phyloP scores from a whole-genome alignment of 2,113 vertebrate genomes.

The Vimba vimba region DNA sequence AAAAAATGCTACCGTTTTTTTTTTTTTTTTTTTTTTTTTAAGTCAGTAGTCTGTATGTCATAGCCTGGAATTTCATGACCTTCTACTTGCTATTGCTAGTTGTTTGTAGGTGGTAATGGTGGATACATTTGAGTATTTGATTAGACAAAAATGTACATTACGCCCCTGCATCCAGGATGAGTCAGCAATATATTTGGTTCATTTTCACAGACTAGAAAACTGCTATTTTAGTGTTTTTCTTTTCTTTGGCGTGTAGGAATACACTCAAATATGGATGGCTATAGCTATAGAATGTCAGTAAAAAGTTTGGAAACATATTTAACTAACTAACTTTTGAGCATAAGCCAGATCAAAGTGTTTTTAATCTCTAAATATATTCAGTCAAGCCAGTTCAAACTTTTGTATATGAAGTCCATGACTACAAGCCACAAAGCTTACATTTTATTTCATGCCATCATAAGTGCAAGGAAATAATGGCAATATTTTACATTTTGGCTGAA shows the following conservation, averaged over 20 bases:
- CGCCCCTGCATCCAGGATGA: neutral
- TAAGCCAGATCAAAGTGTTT: no score
- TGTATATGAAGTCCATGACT: neutral
- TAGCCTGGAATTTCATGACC: neutral
- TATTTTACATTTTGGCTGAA: neutral
- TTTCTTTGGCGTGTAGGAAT: neutral
- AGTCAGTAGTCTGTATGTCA: neutral
- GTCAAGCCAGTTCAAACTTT: no score
- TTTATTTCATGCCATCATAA: neutral
- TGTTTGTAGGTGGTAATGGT: neutral
- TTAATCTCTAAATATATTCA: no score
- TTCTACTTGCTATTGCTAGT: slow-evolving; percentile 1
- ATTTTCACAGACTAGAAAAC: neutral
- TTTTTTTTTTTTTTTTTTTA: no score
- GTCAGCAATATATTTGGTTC: neutral
- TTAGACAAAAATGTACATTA: neutral
- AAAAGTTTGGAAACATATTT: no score
- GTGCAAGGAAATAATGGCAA: neutral
- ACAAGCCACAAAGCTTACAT: neutral
- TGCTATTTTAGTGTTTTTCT: no score
- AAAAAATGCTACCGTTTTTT: no score
- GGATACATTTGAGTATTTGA: neutral
- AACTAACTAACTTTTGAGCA: no score
- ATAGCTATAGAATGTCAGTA: neutral
- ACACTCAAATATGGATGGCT: neutral